Percentiles rank a stretch among this genome's conserved stretches.
These are phyloP conservation scores for Calidris pygmaea DNA, from an alignment of 2,113 vertebrate genomes.

Conservation along the genomic window DNA sequence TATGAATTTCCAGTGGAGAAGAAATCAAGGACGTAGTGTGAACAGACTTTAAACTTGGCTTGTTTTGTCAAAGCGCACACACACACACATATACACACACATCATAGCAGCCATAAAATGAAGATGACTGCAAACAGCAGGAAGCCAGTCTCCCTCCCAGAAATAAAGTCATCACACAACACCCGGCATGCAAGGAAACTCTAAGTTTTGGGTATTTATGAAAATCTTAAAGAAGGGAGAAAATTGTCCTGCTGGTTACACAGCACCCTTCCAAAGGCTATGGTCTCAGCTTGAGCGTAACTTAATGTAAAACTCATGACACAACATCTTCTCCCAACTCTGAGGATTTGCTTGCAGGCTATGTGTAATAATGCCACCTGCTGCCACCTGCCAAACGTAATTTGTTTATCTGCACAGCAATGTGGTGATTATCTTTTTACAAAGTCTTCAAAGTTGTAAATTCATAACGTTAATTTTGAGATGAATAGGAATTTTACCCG, in stretches of 20 bases:
- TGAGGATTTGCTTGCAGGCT: neutral
- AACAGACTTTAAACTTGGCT: neutral
- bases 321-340: neutral
- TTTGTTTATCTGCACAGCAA: neutral
- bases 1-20: neutral
- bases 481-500: neutral
- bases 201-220: neutral
- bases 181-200: neutral
- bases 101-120: neutral
- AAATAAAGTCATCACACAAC: neutral
- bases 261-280: neutral
- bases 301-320: rapidly evolving
- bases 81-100: too few relatives aligned
- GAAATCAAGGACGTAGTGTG: neutral
- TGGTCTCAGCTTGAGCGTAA: neutral
- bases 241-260: neutral
- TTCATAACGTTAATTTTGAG: neutral
- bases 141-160: neutral
- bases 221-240: neutral
- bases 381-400: neutral
- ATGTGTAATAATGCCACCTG: neutral
- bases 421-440: neutral
- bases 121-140: neutral
- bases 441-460: neutral
- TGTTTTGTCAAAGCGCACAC: neutral